Conservation (phyloP, 2,113 vertebrate species). For the Ivindomyrus marchei region DNA sequence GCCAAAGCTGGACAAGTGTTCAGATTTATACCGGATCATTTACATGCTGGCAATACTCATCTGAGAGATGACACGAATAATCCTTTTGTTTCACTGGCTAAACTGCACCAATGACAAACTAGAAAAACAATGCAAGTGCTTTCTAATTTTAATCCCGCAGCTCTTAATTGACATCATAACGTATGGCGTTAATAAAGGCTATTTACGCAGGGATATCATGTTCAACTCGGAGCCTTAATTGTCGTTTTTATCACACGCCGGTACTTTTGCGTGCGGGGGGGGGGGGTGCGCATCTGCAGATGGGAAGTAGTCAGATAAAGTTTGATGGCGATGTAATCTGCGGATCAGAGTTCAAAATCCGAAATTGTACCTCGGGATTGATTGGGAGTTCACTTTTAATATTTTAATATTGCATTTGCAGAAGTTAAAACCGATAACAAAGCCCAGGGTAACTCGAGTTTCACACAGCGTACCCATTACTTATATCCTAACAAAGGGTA, state of each 20-base stretch:
- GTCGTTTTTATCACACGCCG: background rate
- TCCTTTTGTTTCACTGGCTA: background rate
- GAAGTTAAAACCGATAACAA: background rate
- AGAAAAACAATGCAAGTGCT: background rate
- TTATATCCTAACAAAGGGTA: constrained; percentile 15
- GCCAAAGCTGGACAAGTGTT: constrained; percentile 16
- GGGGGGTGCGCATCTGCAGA: background rate
- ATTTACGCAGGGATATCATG: background rate
- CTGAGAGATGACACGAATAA: background rate
- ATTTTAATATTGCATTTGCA: background rate
- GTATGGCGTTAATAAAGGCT: background rate
- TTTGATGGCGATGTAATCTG: background rate
- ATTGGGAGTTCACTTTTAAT: background rate
- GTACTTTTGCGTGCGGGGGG: background rate
- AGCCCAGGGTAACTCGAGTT: background rate
- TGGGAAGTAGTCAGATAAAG: background rate
- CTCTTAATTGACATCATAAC: background rate
- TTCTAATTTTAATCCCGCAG: background rate
- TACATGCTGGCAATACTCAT: background rate
- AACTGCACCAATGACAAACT: background rate
- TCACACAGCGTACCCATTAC: background rate
- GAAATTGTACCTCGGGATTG: background rate
- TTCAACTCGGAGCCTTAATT: background rate
- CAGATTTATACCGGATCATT: background rate
- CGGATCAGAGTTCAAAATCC: background rate